phyloP scores from a whole-genome alignment of 2,888 invertebrate species.

The Hypercompe scribonia region DNA sequence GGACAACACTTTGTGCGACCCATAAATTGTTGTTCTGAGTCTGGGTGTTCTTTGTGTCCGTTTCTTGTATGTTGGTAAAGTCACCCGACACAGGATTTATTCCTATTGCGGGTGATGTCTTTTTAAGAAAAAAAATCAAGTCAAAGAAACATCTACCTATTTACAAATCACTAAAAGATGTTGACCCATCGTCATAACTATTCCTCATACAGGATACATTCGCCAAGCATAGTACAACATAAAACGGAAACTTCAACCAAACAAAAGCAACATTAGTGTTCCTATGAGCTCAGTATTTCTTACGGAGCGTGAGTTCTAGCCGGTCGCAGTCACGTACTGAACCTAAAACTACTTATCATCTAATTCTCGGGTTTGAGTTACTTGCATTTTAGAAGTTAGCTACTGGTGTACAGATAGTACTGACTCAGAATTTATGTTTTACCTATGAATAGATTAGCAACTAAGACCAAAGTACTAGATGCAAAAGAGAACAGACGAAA shows the following conservation, averaged over 20 bases:
- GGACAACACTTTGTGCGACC: too few relatives aligned
- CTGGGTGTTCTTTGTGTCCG: too few relatives aligned
- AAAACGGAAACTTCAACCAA: not conserved
- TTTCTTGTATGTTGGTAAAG: too few relatives aligned
- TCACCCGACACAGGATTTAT: too few relatives aligned
- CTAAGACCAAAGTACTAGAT: too few relatives aligned
- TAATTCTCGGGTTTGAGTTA: not conserved
- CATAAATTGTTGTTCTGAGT: too few relatives aligned
- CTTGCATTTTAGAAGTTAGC: not conserved
- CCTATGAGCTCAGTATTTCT: not conserved
- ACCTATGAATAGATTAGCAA: not conserved
- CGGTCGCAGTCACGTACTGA: conserved; percentile 47
- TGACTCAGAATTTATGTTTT: not conserved
- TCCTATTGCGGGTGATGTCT: too few relatives aligned
- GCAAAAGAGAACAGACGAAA: too few relatives aligned
- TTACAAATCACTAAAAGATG: not conserved
- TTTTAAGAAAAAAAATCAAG: too few relatives aligned
- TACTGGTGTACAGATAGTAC: not conserved
- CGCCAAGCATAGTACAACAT: not conserved
- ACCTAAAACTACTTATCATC: conserved; percentile 15
- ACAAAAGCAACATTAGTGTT: conserved; percentile 1
- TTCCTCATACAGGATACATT: not conserved
- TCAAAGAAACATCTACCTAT: too few relatives aligned
- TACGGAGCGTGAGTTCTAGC: conserved; percentile 48
- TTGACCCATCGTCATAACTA: not conserved